Evolutionary conservation across 2,888 invertebrate genomes (phyloP), one percentile per base, ranked within the genome.

Genomic region (Anthophora plumipes): DNA sequence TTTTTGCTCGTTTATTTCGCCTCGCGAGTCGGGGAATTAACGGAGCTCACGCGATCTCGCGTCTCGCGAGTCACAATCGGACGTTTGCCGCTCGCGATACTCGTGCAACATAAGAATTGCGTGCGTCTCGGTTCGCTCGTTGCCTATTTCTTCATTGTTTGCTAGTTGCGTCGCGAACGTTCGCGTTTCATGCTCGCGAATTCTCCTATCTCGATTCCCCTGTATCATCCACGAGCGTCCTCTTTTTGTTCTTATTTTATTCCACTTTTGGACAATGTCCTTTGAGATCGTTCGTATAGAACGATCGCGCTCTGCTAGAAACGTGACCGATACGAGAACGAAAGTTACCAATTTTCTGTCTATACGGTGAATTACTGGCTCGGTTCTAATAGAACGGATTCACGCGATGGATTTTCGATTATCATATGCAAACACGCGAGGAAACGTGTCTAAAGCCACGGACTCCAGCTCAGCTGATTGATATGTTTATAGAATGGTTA

Each of bases 401-500:
- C 55, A 68, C 55, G 55, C 54, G 59, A 59, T 22, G 50, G 48
- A 67, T 61, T 67, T 50, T 50, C 22, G 54, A 66, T 71, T 70
- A 66, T 17, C 48, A 37, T 80, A 80, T 63, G 67, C 61, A 68
- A 55, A 69, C 59, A 68, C 25, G 39, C 12, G 11, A 17, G 50
- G 0, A 2, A 57, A 59, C 31, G 57, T n/a, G n/a, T 55, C 22
- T 57, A 59, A 77, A 48, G 37, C 52, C 48, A 52, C 25, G 77
- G 52, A 80, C 69, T n/a, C n/a, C n/a, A n/a, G 70, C 14, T 61
- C 78, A 59, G 81, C 91, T 92, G 92, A 93, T 93, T 92, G 93
- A 92, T 93, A 93, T 92, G 92, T 92, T 92, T 91, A 90, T 90
- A 89, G 91, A 91, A 91, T 91, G 91, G 92, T 92, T 91, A 91